These are phyloP conservation scores for Lepilemur ruficaudatus DNA, from an alignment of 2,797 vertebrate species.

Conservation along the genomic window DNA sequence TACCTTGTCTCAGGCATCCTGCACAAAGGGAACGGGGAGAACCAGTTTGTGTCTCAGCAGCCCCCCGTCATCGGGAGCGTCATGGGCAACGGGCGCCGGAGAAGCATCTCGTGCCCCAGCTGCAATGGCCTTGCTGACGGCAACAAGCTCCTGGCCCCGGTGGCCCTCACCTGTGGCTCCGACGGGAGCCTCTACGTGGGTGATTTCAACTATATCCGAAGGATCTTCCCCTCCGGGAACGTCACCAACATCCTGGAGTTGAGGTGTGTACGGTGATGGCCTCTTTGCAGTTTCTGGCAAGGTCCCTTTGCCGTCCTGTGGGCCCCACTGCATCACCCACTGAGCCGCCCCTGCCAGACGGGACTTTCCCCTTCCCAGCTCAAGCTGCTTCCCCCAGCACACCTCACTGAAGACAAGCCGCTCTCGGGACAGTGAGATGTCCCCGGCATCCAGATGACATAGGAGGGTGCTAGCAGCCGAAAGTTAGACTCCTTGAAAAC, in stretches of 20 bases:
- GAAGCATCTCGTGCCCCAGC: conserved; percentile 98
- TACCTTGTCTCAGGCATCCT: conserved; percentile 90
- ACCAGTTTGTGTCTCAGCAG: conserved; percentile 98
- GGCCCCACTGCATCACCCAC: not conserved
- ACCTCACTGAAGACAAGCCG: not conserved
- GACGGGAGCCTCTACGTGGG: conserved; percentile 98
- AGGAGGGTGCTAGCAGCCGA: not conserved
- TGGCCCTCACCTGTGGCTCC: conserved; percentile 94
- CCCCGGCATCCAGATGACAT: not conserved
- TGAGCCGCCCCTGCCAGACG: not conserved
- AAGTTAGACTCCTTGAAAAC: not conserved
- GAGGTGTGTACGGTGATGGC: conserved; percentile 86
- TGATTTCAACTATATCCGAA: conserved; percentile 98
- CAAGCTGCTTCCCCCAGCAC: not conserved
- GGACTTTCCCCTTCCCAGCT: not conserved
- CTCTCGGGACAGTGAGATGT: not conserved
- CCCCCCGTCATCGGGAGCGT: conserved; percentile 96
- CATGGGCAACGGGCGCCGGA: conserved; percentile 97
- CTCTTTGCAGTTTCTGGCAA: not conserved
- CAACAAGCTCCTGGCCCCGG: conserved; percentile 97
- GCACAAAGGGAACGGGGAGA: conserved; percentile 98
- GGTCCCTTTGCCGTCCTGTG: not conserved
- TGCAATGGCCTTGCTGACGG: conserved; percentile 98
- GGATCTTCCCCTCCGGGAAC: conserved; percentile 97
- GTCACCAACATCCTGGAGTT: conserved; percentile 98